Evolutionary conservation across 2,113 vertebrate species (phyloP).

Genomic region (Bagarius yarrelli): DNA sequence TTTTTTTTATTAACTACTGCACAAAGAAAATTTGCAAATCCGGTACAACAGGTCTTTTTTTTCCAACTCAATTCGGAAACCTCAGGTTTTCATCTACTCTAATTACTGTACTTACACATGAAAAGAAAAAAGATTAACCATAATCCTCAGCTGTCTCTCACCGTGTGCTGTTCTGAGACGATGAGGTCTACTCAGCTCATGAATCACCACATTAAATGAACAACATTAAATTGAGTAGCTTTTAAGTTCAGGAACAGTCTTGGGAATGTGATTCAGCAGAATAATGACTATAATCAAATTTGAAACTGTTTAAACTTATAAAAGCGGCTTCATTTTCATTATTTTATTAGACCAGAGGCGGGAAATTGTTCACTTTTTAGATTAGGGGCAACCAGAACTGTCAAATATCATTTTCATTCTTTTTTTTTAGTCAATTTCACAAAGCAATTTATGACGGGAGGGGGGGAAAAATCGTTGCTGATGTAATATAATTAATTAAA

Average conservation of each 20-base stretch:
- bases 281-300: neutral
- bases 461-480: neutral
- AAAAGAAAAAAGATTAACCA: neutral
- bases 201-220: neutral
- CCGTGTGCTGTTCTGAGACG: neutral
- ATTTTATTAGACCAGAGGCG: neutral
- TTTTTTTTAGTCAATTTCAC: neutral
- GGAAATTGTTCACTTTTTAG: neutral
- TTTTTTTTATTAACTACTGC: no score
- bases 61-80: neutral
- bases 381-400: neutral
- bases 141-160: neutral
- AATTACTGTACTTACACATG: neutral
- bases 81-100: neutral
- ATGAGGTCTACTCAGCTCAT: neutral
- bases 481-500: neutral
- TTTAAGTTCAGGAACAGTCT: neutral
- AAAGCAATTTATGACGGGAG: neutral
- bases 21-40: neutral
- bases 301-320: neutral
- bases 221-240: slow-evolving; percentile 9
- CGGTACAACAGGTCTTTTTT: neutral
- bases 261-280: neutral
- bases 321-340: neutral
- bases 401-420: neutral